Evolutionary conservation across 2,797 vertebrate genomes (phyloP).

Genomic region (Amblyopsis hoosieri): DNA sequence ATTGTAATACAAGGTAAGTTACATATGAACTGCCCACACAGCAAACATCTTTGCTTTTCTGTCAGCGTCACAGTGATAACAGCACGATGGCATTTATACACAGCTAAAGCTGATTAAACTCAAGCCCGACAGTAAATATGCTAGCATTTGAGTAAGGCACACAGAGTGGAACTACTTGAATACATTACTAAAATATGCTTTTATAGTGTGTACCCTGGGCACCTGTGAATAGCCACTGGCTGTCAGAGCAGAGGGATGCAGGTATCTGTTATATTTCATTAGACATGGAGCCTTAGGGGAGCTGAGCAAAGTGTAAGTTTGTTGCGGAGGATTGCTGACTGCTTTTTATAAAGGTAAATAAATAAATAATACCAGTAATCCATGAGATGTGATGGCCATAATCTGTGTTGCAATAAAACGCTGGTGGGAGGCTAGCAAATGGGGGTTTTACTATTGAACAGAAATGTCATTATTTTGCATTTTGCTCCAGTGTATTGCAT

Average conservation of each 20-base stretch:
- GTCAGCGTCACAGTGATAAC: conserved; percentile 61
- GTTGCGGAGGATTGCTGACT: conserved; percentile 74
- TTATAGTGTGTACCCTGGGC: conserved; percentile 46
- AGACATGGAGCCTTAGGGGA: conserved; percentile 67
- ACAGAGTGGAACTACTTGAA: conserved; percentile 39
- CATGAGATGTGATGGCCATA: conserved; percentile 64
- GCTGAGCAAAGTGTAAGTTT: conserved; percentile 74
- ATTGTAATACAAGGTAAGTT: conserved; percentile 63
- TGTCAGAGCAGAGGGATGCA: conserved; percentile 43
- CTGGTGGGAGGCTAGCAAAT: conserved; percentile 60
- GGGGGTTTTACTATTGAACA: conserved; percentile 63
- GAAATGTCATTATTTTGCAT: conserved; percentile 51
- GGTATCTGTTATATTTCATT: conserved; percentile 75
- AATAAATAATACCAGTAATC: conserved; percentile 75
- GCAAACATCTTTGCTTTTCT: conserved; percentile 47
- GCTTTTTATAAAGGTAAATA: conserved; percentile 71
- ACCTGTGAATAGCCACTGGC: conserved; percentile 52
- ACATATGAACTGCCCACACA: conserved; percentile 60
- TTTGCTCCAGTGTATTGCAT: conserved; percentile 30
- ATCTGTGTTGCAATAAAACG: conserved; percentile 57
- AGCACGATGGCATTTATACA: conserved; percentile 62
- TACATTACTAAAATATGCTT: conserved; percentile 60
- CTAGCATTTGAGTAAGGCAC: conserved; percentile 51
- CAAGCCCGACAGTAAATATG: conserved; percentile 58
- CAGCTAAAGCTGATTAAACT: conserved; percentile 66